Conservation (phyloP, 2,113 vertebrate species). For the Noturus placidus region DNA sequence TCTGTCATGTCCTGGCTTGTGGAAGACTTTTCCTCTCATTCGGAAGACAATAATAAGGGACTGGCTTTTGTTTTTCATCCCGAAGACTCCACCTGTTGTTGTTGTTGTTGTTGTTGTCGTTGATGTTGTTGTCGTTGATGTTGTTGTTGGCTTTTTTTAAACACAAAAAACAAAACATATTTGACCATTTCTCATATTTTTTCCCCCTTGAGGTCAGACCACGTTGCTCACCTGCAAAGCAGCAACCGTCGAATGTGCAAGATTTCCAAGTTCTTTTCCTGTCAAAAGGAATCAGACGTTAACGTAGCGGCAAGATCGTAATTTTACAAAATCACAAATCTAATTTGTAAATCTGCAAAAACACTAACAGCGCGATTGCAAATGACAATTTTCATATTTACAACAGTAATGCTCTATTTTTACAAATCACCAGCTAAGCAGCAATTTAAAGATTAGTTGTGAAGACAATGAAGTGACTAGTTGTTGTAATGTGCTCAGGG, state of each 20-base stretch:
- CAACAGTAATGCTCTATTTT: background rate
- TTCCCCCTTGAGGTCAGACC: background rate
- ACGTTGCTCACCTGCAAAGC: background rate
- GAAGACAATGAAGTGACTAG: background rate
- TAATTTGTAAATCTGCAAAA: background rate
- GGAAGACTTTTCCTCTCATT: slow-evolving; percentile 53
- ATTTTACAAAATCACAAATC: background rate
- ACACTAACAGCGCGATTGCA: background rate
- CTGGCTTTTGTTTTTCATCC: slow-evolving; percentile 46
- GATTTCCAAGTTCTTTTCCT: background rate
- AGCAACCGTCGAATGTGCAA: background rate
- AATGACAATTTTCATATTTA: background rate
- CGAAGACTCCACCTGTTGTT: slow-evolving; percentile 67
- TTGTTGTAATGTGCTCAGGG: background rate
- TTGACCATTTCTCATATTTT: background rate
- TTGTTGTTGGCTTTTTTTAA: background rate
- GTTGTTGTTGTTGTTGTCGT: slow-evolving; percentile 37
- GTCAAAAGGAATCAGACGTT: background rate
- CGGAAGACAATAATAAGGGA: slow-evolving; percentile 66
- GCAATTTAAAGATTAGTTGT: no score
- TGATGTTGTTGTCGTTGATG: slow-evolving; percentile 38
- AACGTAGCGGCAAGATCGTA: background rate
- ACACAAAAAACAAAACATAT: slow-evolving; percentile 9
- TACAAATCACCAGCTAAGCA: background rate
- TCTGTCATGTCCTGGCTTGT: slow-evolving; percentile 54